A percentile compares a stretch with the other conserved stretches of the same genome.
Conservation (phyloP, 35 echinoderm and acorn worm genomes). For the Ophioderma brevispina region DNA sequence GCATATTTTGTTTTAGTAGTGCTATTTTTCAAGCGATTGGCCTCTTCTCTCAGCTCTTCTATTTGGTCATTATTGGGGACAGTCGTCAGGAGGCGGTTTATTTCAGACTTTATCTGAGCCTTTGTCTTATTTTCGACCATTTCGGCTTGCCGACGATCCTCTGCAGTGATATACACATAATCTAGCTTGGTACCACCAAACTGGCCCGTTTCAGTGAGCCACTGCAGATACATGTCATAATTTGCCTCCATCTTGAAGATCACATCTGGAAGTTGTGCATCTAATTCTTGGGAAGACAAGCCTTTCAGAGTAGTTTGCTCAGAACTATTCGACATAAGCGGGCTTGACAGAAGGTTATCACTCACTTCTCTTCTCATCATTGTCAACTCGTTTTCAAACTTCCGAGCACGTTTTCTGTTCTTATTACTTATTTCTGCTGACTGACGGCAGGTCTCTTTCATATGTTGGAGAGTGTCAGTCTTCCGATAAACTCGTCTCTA, state of each 20-base stretch:
- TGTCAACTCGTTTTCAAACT: background rate
- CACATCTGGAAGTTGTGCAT: background rate
- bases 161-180: too few species aligned
- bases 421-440: background rate
- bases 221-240: background rate
- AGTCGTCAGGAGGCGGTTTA: too few species aligned
- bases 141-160: too few species aligned
- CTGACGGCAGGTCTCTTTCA: background rate
- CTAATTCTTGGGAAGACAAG: background rate
- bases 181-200: too few species aligned
- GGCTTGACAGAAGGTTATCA: background rate
- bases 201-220: background rate
- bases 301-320: too few species aligned
- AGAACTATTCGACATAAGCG: background rate
- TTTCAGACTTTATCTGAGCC: too few species aligned
- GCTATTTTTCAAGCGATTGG: too few species aligned
- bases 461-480: background rate
- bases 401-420: background rate
- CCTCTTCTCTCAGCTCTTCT: too few species aligned
- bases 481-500: background rate
- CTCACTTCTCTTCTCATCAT: background rate
- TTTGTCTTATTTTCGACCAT: too few species aligned
- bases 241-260: background rate
- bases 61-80: too few species aligned
- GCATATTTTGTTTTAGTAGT: too few species aligned